Evolutionary conservation across 2,797 vertebrate species (phyloP), one percentile per base, ranked within the genome.

Genomic region (Sebastes goodei): DNA sequence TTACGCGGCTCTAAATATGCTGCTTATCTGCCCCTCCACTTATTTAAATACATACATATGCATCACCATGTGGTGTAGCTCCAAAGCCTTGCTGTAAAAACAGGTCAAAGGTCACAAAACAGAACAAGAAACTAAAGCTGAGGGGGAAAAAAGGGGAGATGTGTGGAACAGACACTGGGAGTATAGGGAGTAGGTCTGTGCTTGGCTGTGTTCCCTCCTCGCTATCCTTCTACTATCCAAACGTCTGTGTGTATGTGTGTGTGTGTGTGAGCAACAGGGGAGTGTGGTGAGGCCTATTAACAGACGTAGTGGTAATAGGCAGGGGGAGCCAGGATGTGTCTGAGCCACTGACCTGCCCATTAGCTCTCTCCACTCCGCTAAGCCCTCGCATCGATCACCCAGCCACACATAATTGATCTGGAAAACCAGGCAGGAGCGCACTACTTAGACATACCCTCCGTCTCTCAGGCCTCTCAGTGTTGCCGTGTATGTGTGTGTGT

Each of bases 341-440:
- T 94, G 90, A 95, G 90, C 90, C 94, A 84, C 91, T 92, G 93
- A 93, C 86, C 62, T 84, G 93, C 93, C 95, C 82, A 93, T 94
- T 93, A 95, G 89, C 93, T 85, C 82, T 74, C 90, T 94, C 94
- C 92, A 93, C 93, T 93, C 91, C 82, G 88, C 90, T 88, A 88
- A 96, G 93, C 93, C 93, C 93, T 93, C 93, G 92, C 96, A 97
- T 96, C 93, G 94, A 97, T 96, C 96, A 91, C 91, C 92, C 90
- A 94, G 93, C 93, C 92, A 92, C 89, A 96, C 94, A 95, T 95
- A 96, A 97, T 94, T 94, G 94, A 97, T 96, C 96, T 93, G 93
- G 96, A 95, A 97, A 97, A 97, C 92, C 94, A 96, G 96, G 94
- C 95, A 95, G 93, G 91, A 95, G 94, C 90, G 83, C 90, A 94